Percentiles rank a stretch among this genome's conserved stretches.
Conservation (phyloP, 2,888 invertebrate species). For the Boloria selene region DNA sequence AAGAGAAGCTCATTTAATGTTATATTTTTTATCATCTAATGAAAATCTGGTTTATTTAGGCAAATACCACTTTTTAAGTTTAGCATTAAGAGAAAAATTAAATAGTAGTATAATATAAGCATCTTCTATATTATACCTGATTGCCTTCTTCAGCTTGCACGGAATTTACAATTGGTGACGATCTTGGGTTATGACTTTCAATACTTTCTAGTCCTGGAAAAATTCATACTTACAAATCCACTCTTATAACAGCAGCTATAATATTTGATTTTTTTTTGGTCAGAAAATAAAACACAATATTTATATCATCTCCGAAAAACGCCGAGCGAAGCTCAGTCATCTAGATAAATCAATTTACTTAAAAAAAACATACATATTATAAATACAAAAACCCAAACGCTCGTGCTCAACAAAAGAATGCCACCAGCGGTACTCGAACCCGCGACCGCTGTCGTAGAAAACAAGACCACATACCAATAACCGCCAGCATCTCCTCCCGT, state of each 20-base stretch:
- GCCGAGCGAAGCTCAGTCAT: too few relatives aligned
- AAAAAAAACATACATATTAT: too few relatives aligned
- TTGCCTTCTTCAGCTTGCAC: conserved; percentile 74
- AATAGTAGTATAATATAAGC: background rate
- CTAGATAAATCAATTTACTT: background rate
- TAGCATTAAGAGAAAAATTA: background rate
- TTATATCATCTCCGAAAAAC: too few relatives aligned
- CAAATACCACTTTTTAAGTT: background rate
- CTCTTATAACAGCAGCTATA: too few relatives aligned
- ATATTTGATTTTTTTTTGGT: too few relatives aligned
- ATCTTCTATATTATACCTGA: conserved; percentile 54
- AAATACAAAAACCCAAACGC: too few relatives aligned
- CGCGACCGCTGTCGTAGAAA: background rate
- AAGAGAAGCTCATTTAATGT: too few relatives aligned
- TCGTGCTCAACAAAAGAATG: too few relatives aligned
- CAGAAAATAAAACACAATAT: too few relatives aligned
- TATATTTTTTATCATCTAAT: background rate
- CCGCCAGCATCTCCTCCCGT: conserved; percentile 72
- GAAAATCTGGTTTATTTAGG: background rate
- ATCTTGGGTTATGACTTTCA: conserved; percentile 55
- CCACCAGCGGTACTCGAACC: too few relatives aligned
- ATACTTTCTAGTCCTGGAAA: conserved; percentile 63
- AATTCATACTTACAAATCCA: conserved; percentile 9
- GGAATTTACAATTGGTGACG: conserved; percentile 69
- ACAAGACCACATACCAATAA: conserved; percentile 59